These are phyloP conservation scores for Dufourea novaeangliae DNA, from an alignment of 1,140 invertebrate genomes.

Conservation along the genomic window DNA sequence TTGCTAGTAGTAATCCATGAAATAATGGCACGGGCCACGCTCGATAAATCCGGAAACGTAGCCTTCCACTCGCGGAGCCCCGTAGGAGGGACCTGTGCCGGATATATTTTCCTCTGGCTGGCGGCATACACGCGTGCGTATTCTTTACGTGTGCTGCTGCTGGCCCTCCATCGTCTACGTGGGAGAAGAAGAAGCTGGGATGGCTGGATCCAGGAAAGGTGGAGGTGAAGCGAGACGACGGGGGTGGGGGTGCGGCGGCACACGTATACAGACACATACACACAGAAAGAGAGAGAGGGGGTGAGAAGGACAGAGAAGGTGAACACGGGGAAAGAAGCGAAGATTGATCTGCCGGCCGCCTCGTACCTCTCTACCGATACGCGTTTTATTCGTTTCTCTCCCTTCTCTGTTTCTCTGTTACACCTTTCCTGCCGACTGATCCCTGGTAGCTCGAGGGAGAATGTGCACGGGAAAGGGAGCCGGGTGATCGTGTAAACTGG, in stretches of 20 bases:
- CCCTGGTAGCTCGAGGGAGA: neutral
- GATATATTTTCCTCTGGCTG: constrained; percentile 55
- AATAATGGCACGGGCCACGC: constrained; percentile 67
- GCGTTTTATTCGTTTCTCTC: constrained; percentile 75
- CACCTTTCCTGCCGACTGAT: neutral
- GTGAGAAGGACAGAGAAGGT: constrained; percentile 6
- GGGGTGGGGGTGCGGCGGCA: constrained; percentile 29
- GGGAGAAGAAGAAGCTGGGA: constrained; percentile 67
- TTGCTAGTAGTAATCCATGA: constrained; percentile 63
- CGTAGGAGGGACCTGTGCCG: constrained; percentile 51
- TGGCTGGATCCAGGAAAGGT: constrained; percentile 68
- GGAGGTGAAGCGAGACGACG: constrained; percentile 53
- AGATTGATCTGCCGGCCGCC: constrained; percentile 77
- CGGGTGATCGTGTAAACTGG: constrained; percentile 60
- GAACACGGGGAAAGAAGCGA: constrained; percentile 70
- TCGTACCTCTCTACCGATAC: constrained; percentile 69
- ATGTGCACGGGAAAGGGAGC: constrained; percentile 42
- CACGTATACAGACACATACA: neutral
- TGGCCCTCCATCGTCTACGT: constrained; percentile 37
- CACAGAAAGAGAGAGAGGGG: neutral
- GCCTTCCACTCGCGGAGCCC: constrained; percentile 35
- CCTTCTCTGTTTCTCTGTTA: constrained; percentile 38
- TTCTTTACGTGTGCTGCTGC: constrained; percentile 51
- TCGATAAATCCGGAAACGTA: constrained; percentile 70
- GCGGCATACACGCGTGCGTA: constrained; percentile 58